Conservation (phyloP, 2,797 vertebrate species). For the Cossypha caffra region DNA sequence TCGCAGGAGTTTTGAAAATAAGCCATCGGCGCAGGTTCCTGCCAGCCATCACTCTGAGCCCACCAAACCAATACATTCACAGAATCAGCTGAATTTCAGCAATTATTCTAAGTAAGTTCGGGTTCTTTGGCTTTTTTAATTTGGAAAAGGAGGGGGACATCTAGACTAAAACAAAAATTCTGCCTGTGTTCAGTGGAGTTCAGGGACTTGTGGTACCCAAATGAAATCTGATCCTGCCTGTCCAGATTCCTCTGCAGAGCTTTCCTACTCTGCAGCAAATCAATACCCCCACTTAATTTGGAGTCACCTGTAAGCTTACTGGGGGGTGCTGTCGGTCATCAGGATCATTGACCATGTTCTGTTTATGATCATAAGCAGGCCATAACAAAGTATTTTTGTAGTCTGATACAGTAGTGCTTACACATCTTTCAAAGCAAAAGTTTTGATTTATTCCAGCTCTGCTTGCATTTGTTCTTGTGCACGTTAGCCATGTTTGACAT, state of each 20-base stretch:
- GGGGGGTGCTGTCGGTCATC: neutral
- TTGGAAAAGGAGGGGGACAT: neutral
- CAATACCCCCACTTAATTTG: neutral
- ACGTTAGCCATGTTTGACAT: neutral
- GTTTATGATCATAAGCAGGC: neutral
- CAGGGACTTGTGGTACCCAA: neutral
- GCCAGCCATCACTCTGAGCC: constrained; percentile 87
- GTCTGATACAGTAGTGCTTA: neutral
- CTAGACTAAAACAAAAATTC: neutral
- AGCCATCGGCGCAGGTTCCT: constrained; percentile 82
- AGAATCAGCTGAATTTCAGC: constrained; percentile 86
- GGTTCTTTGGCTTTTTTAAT: neutral
- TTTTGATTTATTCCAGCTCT: neutral
- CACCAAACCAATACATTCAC: constrained; percentile 82
- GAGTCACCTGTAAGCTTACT: neutral
- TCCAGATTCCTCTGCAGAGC: neutral
- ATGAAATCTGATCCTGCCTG: neutral
- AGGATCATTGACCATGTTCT: neutral
- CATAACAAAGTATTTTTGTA: neutral
- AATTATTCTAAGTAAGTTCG: constrained; percentile 87
- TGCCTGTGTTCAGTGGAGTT: neutral
- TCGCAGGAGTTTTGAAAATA: constrained; percentile 92
- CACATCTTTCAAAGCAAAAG: neutral
- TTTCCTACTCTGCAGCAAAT: neutral
- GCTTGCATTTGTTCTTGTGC: neutral